Conservation (phyloP, 2,113 vertebrate species). For the Corydoras sp. region DNA sequence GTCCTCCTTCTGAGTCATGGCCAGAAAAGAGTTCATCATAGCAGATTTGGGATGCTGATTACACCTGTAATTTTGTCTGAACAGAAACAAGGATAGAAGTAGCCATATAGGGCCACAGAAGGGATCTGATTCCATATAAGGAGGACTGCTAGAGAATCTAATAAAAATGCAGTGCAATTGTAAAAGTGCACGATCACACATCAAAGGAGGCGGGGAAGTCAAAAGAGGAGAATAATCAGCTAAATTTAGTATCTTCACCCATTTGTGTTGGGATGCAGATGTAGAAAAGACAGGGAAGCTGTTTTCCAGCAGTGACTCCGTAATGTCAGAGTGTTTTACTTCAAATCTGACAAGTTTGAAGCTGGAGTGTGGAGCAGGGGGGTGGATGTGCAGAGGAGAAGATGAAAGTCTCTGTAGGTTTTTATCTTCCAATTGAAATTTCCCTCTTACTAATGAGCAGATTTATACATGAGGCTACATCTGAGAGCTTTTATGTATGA, state of each 20-base stretch:
- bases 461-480: slow-evolving; percentile 7
- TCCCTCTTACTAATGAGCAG: slow-evolving; percentile 2
- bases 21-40: slow-evolving; percentile 45
- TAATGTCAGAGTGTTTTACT: no score
- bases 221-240: background rate
- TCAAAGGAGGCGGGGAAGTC: background rate
- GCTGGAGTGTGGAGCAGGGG: background rate
- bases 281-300: no score
- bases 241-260: no score
- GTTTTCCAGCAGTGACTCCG: no score
- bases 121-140: background rate
- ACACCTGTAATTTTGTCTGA: slow-evolving; percentile 23
- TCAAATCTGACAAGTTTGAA: background rate
- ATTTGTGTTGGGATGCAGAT: no score
- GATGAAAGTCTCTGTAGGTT: background rate
- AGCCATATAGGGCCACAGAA: background rate
- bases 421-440: background rate
- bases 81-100: slow-evolving; percentile 34
- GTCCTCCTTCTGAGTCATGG: slow-evolving; percentile 32
- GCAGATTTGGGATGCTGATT: slow-evolving; percentile 47
- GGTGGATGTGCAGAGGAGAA: background rate
- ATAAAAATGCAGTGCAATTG: background rate
- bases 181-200: background rate
- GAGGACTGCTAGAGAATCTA: slow-evolving; percentile 7
- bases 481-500: background rate